A percentile compares a stretch with the other conserved stretches of the same genome.
phyloP scores from a whole-genome alignment of 2,797 vertebrate genomes.

The Zenarchopterus dispar region DNA sequence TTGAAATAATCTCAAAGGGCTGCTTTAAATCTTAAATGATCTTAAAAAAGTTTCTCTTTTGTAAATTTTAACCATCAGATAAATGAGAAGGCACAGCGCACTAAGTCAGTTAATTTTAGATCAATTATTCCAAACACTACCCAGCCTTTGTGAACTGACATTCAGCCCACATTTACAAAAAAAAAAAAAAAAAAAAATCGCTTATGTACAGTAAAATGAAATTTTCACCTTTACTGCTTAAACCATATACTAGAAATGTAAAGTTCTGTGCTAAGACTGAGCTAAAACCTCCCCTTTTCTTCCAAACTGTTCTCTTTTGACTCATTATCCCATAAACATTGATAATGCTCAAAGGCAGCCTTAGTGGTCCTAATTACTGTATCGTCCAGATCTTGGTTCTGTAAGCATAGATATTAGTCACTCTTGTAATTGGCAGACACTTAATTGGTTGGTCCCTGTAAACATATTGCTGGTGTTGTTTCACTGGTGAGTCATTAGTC shows the following conservation, averaged over 20 bases:
- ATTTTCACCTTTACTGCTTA: background rate
- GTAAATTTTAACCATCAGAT: background rate
- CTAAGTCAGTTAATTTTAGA: background rate
- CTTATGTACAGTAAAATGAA: background rate
- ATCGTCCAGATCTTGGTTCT: slow-evolving; percentile 12
- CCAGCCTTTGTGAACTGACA: background rate
- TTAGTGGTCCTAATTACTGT: slow-evolving; percentile 17
- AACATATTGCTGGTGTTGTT: slow-evolving; percentile 55
- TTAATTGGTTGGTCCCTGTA: slow-evolving; percentile 61
- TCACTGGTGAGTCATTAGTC: slow-evolving; percentile 58
- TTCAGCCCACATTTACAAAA: background rate
- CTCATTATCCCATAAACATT: slow-evolving; percentile 4
- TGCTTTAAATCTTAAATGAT: background rate
- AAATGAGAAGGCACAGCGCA: too few species aligned
- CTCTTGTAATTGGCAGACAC: slow-evolving; percentile 55
- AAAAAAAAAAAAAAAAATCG: too few species aligned
- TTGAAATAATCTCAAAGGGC: background rate
- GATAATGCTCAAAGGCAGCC: background rate
- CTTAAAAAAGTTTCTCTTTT: background rate
- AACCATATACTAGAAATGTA: too few species aligned
- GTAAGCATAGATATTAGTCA: slow-evolving; percentile 40
- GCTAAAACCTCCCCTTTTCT: background rate
- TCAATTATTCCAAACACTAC: too few species aligned
- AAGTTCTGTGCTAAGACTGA: background rate
- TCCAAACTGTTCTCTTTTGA: slow-evolving; percentile 5